Base-by-base conservation (phyloP, 1,140 invertebrate species). In the Hylaeus anthracinus region DNA sequence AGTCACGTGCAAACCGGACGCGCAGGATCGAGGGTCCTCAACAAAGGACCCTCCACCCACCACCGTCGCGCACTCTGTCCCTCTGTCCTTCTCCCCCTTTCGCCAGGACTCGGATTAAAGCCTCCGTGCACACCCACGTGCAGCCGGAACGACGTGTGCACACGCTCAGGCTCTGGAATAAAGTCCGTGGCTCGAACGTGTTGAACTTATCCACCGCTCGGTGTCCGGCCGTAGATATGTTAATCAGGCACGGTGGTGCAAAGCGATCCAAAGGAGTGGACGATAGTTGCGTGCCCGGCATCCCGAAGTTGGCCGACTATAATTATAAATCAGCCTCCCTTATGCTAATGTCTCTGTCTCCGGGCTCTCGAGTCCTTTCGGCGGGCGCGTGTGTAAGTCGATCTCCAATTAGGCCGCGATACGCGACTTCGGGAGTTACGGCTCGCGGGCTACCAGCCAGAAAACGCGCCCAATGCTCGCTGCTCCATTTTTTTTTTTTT, bases 291-390 rank as follows among this genome's bases (percentile, higher is more conserved):
- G 87, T 89, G 88, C 84, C 75, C 76, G 61, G 84, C 82, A 87
- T 83, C 72, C 83, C 83, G 65, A 84, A 80, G 43, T 80, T 74
- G 26, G 15, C 3, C 72, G 51, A 56, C 78, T 82, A 88, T 89
- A 90, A 91, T 91, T 90, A 90, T 90, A 90, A 90, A 90, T 90
- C 89, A 90, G 80, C 87, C 86, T 83, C 77, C 81, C 83, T 82
- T 89, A 90, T 90, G 88, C 83, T 90, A 90, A 90, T 88, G 83
- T 56, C 73, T 48, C 74, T 64, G 48, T 65, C 75, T 72, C 78
- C 73, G 61, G 39, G n/a, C 71, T 74, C 72, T 65, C 75, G 77
- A 39, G 55, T 74, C 75, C 67, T 72, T 66, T 75, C 64, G 72
- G 66, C 73, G 89, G 85, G 55, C 73, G 83, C 12, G 39, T 55